These are phyloP conservation scores for Ochotona princeps DNA, from an alignment of 2,113 vertebrate genomes.

Conservation along the genomic window DNA sequence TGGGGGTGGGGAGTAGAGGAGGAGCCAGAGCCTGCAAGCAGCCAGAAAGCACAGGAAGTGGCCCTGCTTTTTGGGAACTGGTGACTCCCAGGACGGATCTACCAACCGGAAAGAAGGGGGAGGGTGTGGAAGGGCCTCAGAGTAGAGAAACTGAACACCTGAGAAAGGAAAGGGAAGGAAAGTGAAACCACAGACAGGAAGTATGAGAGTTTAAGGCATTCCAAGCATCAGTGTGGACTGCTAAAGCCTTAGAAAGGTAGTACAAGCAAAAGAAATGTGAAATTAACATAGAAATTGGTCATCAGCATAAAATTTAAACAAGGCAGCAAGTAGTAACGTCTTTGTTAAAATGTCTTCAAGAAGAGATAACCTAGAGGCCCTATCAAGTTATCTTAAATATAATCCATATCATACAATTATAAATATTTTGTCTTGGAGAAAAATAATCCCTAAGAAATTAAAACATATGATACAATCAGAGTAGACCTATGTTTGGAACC, in stretches of 20 bases:
- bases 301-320: constrained; percentile 44
- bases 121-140: background rate
- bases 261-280: constrained; percentile 36
- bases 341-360: constrained; percentile 8
- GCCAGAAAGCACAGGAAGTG: background rate
- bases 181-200: constrained; percentile 66
- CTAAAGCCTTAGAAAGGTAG: background rate
- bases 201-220: background rate
- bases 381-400: background rate
- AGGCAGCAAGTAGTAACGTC: background rate
- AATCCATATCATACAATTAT: background rate
- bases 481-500: background rate
- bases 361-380: background rate
- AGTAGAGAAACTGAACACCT: constrained; percentile 50
- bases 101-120: background rate
- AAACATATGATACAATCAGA: background rate
- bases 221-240: background rate
- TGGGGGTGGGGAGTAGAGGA: background rate
- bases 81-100: background rate
- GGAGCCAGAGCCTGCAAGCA: background rate
- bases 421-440: background rate
- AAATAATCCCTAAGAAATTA: background rate
- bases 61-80: background rate
- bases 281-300: constrained; percentile 66
- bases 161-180: constrained; percentile 62